phyloP scores from a whole-genome alignment of 2,797 vertebrate species.

The Tangara arthus region DNA sequence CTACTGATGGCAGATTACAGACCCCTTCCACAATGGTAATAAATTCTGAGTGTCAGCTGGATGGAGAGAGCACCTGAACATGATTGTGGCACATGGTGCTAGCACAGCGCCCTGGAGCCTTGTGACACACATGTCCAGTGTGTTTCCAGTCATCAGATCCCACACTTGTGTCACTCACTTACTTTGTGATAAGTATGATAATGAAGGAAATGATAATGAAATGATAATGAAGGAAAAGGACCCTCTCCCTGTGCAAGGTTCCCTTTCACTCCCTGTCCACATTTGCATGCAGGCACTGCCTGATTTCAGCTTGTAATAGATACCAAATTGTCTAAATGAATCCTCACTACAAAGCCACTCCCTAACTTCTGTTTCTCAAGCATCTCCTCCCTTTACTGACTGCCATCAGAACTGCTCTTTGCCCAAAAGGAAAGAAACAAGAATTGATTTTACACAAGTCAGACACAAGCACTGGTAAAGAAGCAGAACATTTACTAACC shows the following conservation, averaged over 20 bases:
- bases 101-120: not conserved
- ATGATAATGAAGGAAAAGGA: constrained; percentile 9
- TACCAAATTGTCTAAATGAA: not conserved
- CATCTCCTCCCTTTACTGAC: not conserved
- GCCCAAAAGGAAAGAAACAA: not conserved
- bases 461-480: rapidly evolving
- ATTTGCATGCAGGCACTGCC: not conserved
- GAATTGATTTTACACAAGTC: not conserved
- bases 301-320: not conserved
- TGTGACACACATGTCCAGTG: not conserved
- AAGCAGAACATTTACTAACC: not conserved
- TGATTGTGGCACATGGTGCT: not conserved
- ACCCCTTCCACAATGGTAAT: not conserved
- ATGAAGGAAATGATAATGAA: not conserved
- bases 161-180: not conserved
- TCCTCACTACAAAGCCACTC: not conserved
- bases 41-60: not conserved
- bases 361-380: not conserved
- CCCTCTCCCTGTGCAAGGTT: not conserved
- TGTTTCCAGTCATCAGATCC: not conserved
- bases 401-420: not conserved
- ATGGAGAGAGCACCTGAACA: not conserved
- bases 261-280: not conserved
- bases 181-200: not conserved
- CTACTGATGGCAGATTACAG: not conserved